These are phyloP conservation scores for Anniella stebbinsi DNA, from an alignment of 2,797 vertebrate species.

Conservation along the genomic window DNA sequence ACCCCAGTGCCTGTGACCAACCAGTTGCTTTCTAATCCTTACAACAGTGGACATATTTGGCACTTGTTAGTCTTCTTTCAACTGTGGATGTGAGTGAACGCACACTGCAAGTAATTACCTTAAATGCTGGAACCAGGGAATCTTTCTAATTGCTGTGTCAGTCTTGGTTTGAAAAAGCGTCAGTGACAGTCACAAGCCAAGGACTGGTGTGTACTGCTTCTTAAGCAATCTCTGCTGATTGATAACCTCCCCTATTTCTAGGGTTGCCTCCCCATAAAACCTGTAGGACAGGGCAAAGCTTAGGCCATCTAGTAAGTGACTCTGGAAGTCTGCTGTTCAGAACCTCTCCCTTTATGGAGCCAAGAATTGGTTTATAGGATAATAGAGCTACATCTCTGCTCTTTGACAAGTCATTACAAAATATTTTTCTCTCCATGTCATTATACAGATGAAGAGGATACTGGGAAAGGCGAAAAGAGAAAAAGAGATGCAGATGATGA, in stretches of 20 bases:
- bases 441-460: constrained; percentile 81
- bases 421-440: not conserved
- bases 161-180: not conserved
- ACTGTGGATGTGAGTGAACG: no score
- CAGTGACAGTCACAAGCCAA: not conserved
- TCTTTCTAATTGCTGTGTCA: not conserved
- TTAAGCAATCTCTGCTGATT: not conserved
- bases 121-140: not conserved
- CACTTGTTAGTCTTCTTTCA: not conserved
- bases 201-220: not conserved
- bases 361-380: not conserved
- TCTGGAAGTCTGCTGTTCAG: not conserved
- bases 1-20: not conserved
- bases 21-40: not conserved
- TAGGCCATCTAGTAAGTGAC: not conserved
- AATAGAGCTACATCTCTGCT: not conserved
- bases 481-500: constrained; percentile 93
- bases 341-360: not conserved
- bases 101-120: not conserved
- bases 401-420: not conserved
- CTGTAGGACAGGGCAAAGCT: not conserved
- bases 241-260: not conserved
- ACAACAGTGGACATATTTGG: not conserved
- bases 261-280: not conserved
- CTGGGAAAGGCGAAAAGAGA: constrained; percentile 90